Conservation (phyloP, 1,140 invertebrate genomes). For the Helicoverpa zea region DNA sequence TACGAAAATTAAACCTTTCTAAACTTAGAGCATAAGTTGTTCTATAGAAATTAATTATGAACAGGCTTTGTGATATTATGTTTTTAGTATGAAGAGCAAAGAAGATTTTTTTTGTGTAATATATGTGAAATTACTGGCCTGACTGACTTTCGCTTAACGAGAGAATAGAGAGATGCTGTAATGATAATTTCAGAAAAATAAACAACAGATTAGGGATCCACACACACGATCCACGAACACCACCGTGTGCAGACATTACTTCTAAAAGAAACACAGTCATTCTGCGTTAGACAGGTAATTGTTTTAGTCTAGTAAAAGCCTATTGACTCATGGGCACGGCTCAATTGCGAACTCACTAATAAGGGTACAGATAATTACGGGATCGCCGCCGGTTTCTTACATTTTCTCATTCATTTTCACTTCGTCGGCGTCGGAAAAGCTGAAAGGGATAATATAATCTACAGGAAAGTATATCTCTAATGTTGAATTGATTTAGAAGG, state of each 20-base stretch:
- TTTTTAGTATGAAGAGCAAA: too few relatives aligned
- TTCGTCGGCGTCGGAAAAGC: neutral
- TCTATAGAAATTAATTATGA: too few relatives aligned
- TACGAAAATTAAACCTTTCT: too few relatives aligned
- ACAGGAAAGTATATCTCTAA: constrained; percentile 30
- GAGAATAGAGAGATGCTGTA: too few relatives aligned
- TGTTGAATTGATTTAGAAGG: constrained; percentile 37
- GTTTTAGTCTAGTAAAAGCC: neutral
- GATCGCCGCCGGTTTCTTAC: neutral
- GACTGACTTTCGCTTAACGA: too few relatives aligned
- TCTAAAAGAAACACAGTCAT: neutral
- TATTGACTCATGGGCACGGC: neutral
- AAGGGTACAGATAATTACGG: constrained; percentile 29
- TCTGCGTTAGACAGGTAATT: constrained; percentile 9
- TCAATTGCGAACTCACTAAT: neutral
- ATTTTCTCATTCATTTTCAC: constrained; percentile 24
- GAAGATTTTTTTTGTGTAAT: neutral
- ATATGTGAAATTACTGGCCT: neutral
- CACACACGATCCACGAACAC: too few relatives aligned
- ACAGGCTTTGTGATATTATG: too few relatives aligned
- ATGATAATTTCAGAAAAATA: too few relatives aligned
- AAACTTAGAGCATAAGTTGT: too few relatives aligned
- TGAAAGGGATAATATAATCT: constrained; percentile 42
- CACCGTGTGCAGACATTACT: too few relatives aligned
- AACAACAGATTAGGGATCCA: too few relatives aligned